Conservation (phyloP, 2,797 vertebrate genomes). For the Tapirus indicus region DNA sequence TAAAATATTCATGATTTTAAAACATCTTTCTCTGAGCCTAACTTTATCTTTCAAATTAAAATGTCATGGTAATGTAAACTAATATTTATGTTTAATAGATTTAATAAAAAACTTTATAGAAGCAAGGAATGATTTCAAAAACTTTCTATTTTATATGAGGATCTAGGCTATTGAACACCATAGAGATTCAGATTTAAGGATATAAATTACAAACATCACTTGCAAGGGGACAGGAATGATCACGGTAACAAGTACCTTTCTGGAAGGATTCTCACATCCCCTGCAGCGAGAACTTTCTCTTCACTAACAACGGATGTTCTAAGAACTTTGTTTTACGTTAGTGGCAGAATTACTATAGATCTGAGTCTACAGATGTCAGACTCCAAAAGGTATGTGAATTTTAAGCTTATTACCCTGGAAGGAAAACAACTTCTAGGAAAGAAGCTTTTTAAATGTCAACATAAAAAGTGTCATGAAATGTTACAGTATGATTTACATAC, state of each 20-base stretch:
- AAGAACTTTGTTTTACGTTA: neutral
- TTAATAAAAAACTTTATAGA: neutral
- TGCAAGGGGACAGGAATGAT: neutral
- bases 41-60: slow-evolving; percentile 18
- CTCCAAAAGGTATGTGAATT: neutral
- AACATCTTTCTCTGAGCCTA: neutral
- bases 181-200: neutral
- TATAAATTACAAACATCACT: neutral
- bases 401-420: slow-evolving; percentile 15
- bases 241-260: neutral
- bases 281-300: neutral
- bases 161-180: neutral
- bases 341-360: neutral
- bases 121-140: neutral
- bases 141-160: neutral
- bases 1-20: neutral
- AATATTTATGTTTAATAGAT: neutral
- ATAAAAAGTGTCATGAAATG: slow-evolving; percentile 16
- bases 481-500: neutral
- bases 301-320: neutral
- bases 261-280: neutral
- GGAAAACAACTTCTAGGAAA: neutral
- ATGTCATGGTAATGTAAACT: neutral
- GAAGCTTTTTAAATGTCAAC: neutral
- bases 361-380: neutral